Evolutionary conservation across 2,797 vertebrate species (phyloP), one percentile per base, ranked within the genome.

Genomic region (Eulemur coronatus): DNA sequence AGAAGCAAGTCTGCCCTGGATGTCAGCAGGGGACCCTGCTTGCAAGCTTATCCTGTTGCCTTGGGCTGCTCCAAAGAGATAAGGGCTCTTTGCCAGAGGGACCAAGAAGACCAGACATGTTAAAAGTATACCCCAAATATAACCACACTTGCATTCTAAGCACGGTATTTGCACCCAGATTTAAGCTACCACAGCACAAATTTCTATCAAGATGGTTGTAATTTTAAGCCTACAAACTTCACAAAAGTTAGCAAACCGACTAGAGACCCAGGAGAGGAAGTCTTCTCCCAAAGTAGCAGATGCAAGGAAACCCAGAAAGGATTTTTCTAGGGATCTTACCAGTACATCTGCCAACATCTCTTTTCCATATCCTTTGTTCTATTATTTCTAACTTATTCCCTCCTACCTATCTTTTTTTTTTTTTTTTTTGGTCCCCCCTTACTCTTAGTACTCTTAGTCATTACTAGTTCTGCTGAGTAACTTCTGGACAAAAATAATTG

Each of bases 401-500:
- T 85, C 4, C 35, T 76, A 0, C 24, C 3, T 2, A 4, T 46
- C 18, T 52, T 17, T 50, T 18, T 57, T 24, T 10, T 24, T 14
- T 52, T 52, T 52, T 18, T 52, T 18, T 57, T 24, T 10, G 4
- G 4, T 5, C 59, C 63, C 30, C 61, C 17, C 12, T 38, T 61
- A 15, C 33, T 75, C n/a, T 90, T 90, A 33, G 33, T 61, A 72
- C 17, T 15, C 13, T 75, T 63, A 57, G 35, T 4, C 35, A 69
- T 75, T 82, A 61, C 38, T 90, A 95, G 69, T 69, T 88, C n/a
- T 50, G 4, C 59, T 26, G 67, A 85, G 15, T 69, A 78, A 69
- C 85, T 94, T 92, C 43, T 41, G 5, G 24, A 8, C 8, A 76
- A 84, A 88, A 95, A 14, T 87, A 87, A 85, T 61, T 55, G n/a